Evolutionary conservation across 1,140 invertebrate species (phyloP).

Genomic region (Lordiphosa clarofinis): DNA sequence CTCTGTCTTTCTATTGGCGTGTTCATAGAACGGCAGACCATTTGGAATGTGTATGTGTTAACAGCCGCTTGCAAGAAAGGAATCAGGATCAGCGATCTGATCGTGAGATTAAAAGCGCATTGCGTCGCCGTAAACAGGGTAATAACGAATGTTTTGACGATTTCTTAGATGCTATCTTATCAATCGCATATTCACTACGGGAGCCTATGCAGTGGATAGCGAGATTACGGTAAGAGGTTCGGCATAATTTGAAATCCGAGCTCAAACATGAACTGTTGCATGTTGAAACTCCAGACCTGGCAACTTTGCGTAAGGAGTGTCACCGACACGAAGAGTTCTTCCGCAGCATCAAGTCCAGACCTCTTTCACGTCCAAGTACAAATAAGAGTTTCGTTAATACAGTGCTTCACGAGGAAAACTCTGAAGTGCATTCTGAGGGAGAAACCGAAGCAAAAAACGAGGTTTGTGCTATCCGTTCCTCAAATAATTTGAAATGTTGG

Average conservation of each 20-base stretch:
- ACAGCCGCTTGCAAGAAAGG: background rate
- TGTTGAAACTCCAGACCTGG: background rate
- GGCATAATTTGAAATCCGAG: background rate
- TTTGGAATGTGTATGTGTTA: constrained; percentile 6
- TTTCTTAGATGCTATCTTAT: background rate
- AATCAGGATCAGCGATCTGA: constrained; percentile 1
- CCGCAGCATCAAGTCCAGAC: too few relatives aligned
- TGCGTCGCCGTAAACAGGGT: background rate
- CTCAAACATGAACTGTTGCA: background rate
- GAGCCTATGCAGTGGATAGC: background rate
- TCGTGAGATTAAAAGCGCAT: background rate
- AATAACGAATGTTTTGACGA: background rate
- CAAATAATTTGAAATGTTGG: constrained; percentile 1
- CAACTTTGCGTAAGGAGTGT: too few relatives aligned
- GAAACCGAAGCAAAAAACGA: background rate
- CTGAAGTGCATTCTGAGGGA: background rate
- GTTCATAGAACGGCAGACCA: constrained; percentile 4
- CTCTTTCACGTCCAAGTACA: too few relatives aligned
- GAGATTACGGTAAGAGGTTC: background rate
- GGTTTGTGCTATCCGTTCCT: background rate
- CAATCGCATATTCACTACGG: background rate
- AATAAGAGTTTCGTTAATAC: background rate
- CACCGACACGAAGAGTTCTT: too few relatives aligned
- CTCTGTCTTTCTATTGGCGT: constrained; percentile 9
- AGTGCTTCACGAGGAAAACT: background rate